Conservation (phyloP, 2,888 invertebrate species). For the Acanthosepion pharaonis region DNA sequence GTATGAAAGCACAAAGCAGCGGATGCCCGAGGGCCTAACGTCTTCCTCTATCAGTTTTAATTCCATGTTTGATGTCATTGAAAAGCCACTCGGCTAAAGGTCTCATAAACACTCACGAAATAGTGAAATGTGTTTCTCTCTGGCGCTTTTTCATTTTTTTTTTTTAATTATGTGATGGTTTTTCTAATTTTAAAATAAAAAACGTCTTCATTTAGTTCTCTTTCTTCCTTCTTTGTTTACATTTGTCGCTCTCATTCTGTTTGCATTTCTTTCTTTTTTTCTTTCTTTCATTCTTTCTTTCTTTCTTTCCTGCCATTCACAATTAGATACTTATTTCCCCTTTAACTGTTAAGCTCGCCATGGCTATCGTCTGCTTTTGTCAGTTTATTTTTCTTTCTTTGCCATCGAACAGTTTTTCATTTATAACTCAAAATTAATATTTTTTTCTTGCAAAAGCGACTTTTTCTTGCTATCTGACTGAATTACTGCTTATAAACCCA, state of each 20-base stretch:
- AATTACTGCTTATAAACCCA: no score
- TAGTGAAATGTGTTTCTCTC: neutral
- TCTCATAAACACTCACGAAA: neutral
- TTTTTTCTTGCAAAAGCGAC: no score
- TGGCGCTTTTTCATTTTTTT: neutral
- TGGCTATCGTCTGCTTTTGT: neutral
- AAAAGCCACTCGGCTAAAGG: neutral
- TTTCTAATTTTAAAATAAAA: neutral
- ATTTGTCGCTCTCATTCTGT: no score
- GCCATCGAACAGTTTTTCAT: neutral
- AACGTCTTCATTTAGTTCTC: neutral
- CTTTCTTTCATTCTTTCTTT: neutral
- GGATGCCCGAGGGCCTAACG: neutral
- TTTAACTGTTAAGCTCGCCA: neutral
- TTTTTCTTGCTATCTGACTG: no score
- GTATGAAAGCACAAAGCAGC: neutral
- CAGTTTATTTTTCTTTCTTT: neutral
- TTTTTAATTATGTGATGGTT: neutral
- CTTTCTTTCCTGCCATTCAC: neutral
- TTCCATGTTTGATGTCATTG: conserved; percentile 18
- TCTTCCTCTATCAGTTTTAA: neutral
- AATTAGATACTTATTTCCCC: neutral
- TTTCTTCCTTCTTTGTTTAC: neutral
- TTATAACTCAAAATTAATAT: no score
- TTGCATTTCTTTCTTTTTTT: neutral